phyloP scores from a whole-genome alignment of 2,113 vertebrate genomes.

The Proteles cristata region DNA sequence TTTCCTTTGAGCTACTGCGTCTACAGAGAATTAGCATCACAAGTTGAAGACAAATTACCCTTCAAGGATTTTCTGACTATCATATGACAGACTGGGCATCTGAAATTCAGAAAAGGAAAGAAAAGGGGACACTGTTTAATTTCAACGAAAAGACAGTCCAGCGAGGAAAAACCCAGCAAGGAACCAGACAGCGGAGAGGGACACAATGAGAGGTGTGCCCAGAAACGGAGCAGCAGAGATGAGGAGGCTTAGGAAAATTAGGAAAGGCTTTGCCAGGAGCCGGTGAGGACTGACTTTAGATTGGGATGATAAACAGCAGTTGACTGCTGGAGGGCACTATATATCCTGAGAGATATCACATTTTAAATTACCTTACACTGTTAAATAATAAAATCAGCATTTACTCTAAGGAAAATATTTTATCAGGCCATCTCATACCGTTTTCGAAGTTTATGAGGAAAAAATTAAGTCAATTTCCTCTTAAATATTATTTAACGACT shows the following conservation, averaged over 20 bases:
- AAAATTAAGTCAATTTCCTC: constrained; percentile 60
- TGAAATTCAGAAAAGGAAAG: background rate
- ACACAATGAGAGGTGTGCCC: background rate
- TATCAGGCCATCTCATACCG: background rate
- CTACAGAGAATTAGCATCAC: background rate
- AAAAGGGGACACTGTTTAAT: background rate
- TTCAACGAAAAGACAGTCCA: background rate
- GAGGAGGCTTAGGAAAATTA: background rate
- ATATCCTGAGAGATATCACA: background rate
- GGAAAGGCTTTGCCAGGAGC: background rate
- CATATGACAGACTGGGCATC: background rate
- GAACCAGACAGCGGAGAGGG: background rate
- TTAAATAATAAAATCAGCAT: constrained; percentile 44
- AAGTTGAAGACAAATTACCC: background rate
- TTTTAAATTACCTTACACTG: background rate
- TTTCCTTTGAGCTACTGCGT: background rate
- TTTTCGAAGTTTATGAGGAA: constrained; percentile 59
- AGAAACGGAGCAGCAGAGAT: background rate
- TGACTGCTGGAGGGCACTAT: background rate
- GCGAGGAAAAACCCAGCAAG: background rate
- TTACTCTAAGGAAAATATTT: constrained; percentile 48
- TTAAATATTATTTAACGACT: constrained; percentile 29
- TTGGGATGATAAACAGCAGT: background rate
- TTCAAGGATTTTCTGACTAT: background rate
- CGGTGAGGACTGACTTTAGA: background rate